These are phyloP conservation scores for Ariolimax columbianus DNA, from an alignment of 2,888 invertebrate genomes.

Conservation along the genomic window DNA sequence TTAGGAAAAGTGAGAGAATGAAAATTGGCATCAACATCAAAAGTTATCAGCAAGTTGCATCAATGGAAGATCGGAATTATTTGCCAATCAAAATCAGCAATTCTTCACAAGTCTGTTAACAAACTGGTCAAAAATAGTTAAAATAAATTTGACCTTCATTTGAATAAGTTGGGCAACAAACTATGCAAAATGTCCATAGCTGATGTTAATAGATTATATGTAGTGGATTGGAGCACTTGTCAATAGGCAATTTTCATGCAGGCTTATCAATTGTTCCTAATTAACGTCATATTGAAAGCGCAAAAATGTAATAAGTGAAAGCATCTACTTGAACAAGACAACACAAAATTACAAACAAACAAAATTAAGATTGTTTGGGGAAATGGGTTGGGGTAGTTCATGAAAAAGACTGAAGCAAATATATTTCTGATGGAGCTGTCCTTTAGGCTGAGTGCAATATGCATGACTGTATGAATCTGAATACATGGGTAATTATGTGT, in stretches of 20 bases:
- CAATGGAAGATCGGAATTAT: slow-evolving; percentile 56
- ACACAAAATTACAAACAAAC: neutral
- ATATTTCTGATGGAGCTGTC: neutral
- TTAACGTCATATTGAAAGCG: slow-evolving; percentile 1
- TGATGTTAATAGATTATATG: slow-evolving; percentile 1
- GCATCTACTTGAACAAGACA: slow-evolving; percentile 11
- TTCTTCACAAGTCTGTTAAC: slow-evolving; percentile 45
- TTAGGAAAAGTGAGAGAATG: slow-evolving; percentile 6
- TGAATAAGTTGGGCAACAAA: slow-evolving; percentile 1
- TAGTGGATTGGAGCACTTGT: neutral
- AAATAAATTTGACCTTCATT: slow-evolving; percentile 18
- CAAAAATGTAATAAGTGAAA: slow-evolving; percentile 7
- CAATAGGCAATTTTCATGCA: neutral
- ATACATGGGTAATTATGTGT: neutral
- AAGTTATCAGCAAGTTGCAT: slow-evolving; percentile 54
- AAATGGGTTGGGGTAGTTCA: neutral
- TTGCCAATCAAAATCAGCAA: slow-evolving; percentile 50
- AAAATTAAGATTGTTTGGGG: neutral
- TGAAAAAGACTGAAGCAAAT: neutral
- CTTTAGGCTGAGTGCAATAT: neutral
- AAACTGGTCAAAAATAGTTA: slow-evolving; percentile 20
- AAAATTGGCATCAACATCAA: slow-evolving; percentile 42
- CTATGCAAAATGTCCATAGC: neutral
- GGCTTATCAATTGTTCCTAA: neutral
- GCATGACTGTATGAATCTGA: neutral